Base-by-base conservation (phyloP, 1,140 invertebrate species). In the Theocolax elegans region DNA sequence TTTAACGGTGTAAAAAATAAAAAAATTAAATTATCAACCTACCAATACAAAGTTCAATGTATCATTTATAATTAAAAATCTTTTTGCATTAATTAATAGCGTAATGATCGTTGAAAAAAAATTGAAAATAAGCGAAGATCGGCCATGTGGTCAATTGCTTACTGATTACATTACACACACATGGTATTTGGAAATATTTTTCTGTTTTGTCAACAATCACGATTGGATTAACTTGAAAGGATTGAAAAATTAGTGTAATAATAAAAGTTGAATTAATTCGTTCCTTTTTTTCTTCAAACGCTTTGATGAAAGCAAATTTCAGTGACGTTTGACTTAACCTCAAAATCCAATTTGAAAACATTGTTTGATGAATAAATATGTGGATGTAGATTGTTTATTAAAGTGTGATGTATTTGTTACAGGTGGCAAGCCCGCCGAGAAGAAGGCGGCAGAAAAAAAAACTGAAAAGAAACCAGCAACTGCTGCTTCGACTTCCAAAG, bases 361-460 rank as follows among this genome's bases (percentile, higher is more conserved):
- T 56, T 56, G 17, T 25, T 6, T 17, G 10, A 35, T 25, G 2
- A 46, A 48, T 35, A 35, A 10, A 35, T 6, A 35, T 35, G 10
- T 10, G n/a, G n/a, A n/a, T n/a, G n/a, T 35, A 35, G 31, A 6
- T 4, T 10, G 31, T 48, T 48, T 21, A 3, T 21, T n/a, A 6
- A 48, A 48, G 6, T 3, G 15, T 44, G 15, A 44, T 9, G 29
- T 31, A 4, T 29, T n/a, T 35, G 51, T 19, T 72, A 29, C 69
- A 87, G 84, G 80, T 58, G 77, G 79, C 25, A 90, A 90, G 74
- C 80, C 89, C 51, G 87, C 88, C 49, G 90, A 91, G 69, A 91
- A 91, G 76, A 91, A 92, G 77, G 84, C 88, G n/a, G 87, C 88
- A 15, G 87, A 89, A 67, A 88, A 88, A 83, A 87, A 88, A 81